Evolutionary conservation across 2,113 vertebrate species (phyloP).

Genomic region (Patagioenas fasciata): DNA sequence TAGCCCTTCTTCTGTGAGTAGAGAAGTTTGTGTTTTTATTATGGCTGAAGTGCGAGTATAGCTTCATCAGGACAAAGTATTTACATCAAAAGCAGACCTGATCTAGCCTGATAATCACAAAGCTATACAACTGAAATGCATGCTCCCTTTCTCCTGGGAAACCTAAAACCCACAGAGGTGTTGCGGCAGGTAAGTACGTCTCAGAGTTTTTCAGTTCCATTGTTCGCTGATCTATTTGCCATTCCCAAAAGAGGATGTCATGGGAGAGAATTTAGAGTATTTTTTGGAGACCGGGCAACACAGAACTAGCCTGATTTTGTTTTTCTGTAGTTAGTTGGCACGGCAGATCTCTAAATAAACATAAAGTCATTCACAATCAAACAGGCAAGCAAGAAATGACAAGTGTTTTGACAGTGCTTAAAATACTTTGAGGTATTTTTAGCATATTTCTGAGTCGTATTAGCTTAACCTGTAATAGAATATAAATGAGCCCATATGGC

Average conservation of each 20-base stretch:
- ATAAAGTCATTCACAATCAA: constrained; percentile 74
- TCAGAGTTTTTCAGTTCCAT: constrained; percentile 50
- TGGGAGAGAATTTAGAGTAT: constrained; percentile 35
- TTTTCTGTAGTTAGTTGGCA: constrained; percentile 56
- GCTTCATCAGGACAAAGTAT: constrained; percentile 41
- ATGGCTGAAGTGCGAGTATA: not conserved
- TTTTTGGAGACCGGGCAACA: constrained; percentile 42
- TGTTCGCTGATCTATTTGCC: constrained; percentile 42
- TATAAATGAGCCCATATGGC: constrained; percentile 86
- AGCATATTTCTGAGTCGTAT: constrained; percentile 80
- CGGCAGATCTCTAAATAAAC: constrained; percentile 70
- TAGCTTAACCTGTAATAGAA: constrained; percentile 87
- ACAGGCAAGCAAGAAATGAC: constrained; percentile 70
- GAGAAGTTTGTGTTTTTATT: not conserved
- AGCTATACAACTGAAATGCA: constrained; percentile 20
- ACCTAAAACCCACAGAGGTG: constrained; percentile 53
- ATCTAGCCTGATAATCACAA: constrained; percentile 47
- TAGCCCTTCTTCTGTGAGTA: not conserved
- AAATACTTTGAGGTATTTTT: constrained; percentile 81
- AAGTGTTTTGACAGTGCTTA: constrained; percentile 77
- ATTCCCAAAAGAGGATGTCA: not conserved
- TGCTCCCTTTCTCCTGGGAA: constrained; percentile 43
- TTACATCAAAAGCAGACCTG: constrained; percentile 47
- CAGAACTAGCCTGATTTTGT: constrained; percentile 8
- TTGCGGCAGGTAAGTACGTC: constrained; percentile 48